Evolutionary conservation across 2,113 vertebrate genomes (phyloP).

Genomic region (Laticauda colubrina): DNA sequence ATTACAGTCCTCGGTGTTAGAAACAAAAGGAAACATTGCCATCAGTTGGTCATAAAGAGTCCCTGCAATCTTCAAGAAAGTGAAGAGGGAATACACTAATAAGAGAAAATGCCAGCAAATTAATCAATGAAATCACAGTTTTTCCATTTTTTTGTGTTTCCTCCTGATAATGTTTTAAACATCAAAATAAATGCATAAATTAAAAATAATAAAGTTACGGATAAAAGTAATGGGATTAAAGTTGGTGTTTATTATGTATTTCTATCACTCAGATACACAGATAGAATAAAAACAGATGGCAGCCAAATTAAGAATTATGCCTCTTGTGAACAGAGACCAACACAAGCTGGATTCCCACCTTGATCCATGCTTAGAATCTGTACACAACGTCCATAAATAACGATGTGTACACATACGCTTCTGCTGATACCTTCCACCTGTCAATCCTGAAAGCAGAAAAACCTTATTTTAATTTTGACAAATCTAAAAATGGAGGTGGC

Average conservation of each 20-base stretch:
- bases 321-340: neutral
- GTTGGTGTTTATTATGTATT: neutral
- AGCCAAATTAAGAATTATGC: neutral
- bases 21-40: conserved; percentile 11
- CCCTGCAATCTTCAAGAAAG: neutral
- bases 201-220: neutral
- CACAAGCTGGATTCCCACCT: neutral
- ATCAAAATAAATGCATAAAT: neutral
- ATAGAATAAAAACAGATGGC: neutral
- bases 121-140: neutral
- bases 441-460: neutral
- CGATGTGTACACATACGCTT: neutral
- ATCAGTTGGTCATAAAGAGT: neutral
- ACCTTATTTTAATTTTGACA: neutral
- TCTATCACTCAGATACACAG: neutral
- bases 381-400: neutral
- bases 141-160: neutral
- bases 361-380: neutral
- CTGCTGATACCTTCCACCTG: neutral
- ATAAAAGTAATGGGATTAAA: neutral
- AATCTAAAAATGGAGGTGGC: neutral
- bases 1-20: neutral
- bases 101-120: neutral
- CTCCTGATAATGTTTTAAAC: neutral
- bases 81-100: too few relatives aligned